A percentile compares a stretch with the other conserved stretches of the same genome.
These are phyloP conservation scores for Salarias fasciatus DNA, from an alignment of 2,797 vertebrate genomes.

Conservation along the genomic window DNA sequence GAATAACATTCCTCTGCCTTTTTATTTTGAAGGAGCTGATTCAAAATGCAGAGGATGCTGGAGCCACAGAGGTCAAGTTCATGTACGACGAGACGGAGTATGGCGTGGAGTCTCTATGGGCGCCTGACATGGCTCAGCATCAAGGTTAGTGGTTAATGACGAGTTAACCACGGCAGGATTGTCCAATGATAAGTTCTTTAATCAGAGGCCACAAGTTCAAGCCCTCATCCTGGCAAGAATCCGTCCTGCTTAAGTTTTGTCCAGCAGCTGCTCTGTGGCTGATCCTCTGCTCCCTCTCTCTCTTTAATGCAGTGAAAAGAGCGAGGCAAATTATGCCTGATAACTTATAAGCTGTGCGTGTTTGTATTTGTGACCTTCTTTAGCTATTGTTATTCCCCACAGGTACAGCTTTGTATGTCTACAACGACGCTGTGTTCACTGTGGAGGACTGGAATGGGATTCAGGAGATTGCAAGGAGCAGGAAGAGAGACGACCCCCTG, in stretches of 20 bases:
- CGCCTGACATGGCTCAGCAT: slow-evolving; percentile 93
- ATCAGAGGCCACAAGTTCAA: slow-evolving; percentile 1
- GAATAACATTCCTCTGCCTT: slow-evolving; percentile 6
- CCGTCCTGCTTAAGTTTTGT: slow-evolving; percentile 1
- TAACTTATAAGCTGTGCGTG: no score
- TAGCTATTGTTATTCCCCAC: slow-evolving; percentile 19
- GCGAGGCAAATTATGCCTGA: no score
- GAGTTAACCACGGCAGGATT: background rate
- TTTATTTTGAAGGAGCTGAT: slow-evolving; percentile 90
- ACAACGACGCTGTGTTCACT: slow-evolving; percentile 96
- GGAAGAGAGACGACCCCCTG: slow-evolving; percentile 96
- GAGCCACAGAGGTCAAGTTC: slow-evolving; percentile 96
- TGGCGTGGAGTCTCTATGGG: slow-evolving; percentile 95
- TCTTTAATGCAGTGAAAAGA: background rate
- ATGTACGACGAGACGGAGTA: slow-evolving; percentile 96
- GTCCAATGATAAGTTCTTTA: background rate
- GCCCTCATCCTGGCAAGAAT: slow-evolving; percentile 8
- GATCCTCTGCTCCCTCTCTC: slow-evolving; percentile 19
- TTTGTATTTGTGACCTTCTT: background rate
- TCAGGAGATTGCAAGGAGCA: slow-evolving; percentile 97
- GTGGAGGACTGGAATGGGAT: slow-evolving; percentile 97
- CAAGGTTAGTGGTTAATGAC: slow-evolving; percentile 86
- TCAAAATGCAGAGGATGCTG: slow-evolving; percentile 99
- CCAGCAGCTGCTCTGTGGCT: slow-evolving; percentile 16
- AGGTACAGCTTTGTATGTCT: slow-evolving; percentile 94